Percentiles rank a stretch among this genome's conserved stretches.
phyloP scores from a whole-genome alignment of 1,140 invertebrate genomes.

The Drosophila repletoides region DNA sequence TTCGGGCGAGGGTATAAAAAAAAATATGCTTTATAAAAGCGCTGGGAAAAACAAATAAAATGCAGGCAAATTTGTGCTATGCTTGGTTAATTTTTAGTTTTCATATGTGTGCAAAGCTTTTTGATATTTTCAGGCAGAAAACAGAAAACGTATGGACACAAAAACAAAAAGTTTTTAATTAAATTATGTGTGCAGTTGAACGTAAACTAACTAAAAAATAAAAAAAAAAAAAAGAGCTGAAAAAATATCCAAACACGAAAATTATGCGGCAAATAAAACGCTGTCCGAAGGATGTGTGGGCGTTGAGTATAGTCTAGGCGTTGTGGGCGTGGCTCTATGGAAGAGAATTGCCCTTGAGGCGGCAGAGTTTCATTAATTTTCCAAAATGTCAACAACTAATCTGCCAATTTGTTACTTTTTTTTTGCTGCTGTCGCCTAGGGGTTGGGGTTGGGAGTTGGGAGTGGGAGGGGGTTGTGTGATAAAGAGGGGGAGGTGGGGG shows the following conservation, averaged over 20 bases:
- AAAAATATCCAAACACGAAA: slow-evolving; percentile 42
- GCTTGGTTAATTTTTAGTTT: slow-evolving; percentile 41
- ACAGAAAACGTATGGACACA: neutral
- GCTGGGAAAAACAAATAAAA: slow-evolving; percentile 56
- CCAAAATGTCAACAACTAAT: slow-evolving; percentile 79
- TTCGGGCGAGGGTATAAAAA: too few species aligned
- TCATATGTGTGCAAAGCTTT: slow-evolving; percentile 60
- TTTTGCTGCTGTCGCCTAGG: slow-evolving; percentile 20
- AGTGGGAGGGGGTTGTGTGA: neutral
- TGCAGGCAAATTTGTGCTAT: slow-evolving; percentile 52
- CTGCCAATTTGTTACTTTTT: slow-evolving; percentile 72
- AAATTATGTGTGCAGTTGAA: slow-evolving; percentile 77
- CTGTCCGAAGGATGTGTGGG: neutral
- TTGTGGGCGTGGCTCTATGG: slow-evolving; percentile 5
- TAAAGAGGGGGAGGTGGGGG: neutral
- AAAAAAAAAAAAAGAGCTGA: slow-evolving; percentile 57
- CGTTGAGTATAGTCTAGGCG: neutral
- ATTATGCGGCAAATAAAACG: slow-evolving; percentile 68
- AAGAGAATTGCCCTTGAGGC: slow-evolving; percentile 49
- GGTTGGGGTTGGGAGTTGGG: neutral
- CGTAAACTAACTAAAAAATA: too few species aligned
- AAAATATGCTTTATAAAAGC: slow-evolving; percentile 39
- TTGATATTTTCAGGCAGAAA: slow-evolving; percentile 46
- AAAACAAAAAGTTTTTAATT: slow-evolving; percentile 61
- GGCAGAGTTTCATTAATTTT: slow-evolving; percentile 75